These are phyloP conservation scores for Apodemia zela DNA, from an alignment of 2,888 invertebrate species.

Conservation along the genomic window DNA sequence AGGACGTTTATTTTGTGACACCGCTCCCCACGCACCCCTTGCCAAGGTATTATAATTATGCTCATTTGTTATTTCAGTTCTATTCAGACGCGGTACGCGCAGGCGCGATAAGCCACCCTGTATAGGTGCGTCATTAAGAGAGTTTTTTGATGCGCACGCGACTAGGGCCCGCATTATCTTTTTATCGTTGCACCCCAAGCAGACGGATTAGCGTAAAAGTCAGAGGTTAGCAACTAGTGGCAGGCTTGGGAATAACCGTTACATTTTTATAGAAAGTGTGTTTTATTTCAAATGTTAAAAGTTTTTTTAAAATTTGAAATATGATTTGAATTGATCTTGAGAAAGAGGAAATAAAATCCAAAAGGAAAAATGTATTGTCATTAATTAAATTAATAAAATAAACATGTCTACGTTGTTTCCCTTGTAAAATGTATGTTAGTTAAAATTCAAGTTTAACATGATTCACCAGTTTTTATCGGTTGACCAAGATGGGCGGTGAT, in stretches of 20 bases:
- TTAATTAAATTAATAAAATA: no score
- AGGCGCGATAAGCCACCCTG: constrained; percentile 74
- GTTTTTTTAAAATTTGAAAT: no score
- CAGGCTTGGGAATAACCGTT: constrained; percentile 2
- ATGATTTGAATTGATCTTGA: no score
- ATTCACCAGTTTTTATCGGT: no score
- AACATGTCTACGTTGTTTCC: no score
- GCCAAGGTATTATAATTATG: constrained; percentile 74
- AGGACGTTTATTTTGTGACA: constrained; percentile 63
- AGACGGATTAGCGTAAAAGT: constrained; percentile 53
- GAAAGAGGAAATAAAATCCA: no score
- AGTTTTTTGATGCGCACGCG: constrained; percentile 75
- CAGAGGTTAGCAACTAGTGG: constrained; percentile 50
- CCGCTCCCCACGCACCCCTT: constrained; percentile 48
- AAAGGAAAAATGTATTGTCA: no score
- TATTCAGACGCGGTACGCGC: constrained; percentile 48
- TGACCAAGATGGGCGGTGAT: no score
- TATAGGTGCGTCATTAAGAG: constrained; percentile 74
- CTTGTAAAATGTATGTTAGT: no score
- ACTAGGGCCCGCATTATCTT: constrained; percentile 72
- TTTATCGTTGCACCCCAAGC: constrained; percentile 77
- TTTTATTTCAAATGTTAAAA: no score
- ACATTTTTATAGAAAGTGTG: neutral
- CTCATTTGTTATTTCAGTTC: constrained; percentile 65
- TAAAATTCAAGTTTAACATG: no score